Conservation (phyloP, 2,113 vertebrate genomes). For the Eulacestoma nigropectus region DNA sequence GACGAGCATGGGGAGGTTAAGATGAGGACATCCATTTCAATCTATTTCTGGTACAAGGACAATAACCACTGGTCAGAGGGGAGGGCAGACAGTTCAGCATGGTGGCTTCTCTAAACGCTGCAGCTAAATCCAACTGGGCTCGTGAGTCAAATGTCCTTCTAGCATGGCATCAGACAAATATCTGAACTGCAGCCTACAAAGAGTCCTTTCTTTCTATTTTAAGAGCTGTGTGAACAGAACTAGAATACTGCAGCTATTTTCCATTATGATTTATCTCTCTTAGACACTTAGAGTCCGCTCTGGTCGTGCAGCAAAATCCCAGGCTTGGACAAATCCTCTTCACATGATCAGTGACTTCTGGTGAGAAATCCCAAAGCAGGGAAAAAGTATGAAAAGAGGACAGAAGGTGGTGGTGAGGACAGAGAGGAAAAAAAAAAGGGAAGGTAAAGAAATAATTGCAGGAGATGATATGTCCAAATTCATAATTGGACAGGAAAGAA, state of each 20-base stretch:
- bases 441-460: background rate
- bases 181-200: constrained; percentile 32
- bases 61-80: background rate
- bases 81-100: background rate
- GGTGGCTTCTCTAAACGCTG: background rate
- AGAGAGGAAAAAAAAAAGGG: background rate
- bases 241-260: constrained; percentile 33
- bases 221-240: constrained; percentile 37
- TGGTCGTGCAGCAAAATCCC: background rate
- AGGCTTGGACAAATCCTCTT: background rate
- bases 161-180: constrained; percentile 20
- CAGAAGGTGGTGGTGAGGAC: background rate
- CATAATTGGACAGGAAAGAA: background rate
- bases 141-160: constrained; percentile 21
- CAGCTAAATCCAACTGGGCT: background rate
- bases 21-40: background rate
- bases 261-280: background rate
- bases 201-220: constrained; percentile 54
- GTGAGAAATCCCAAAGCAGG: background rate
- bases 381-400: background rate
- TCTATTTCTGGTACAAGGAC: constrained; percentile 24
- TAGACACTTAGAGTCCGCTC: background rate
- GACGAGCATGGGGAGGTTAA: background rate
- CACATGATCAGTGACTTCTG: background rate
- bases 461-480: background rate